A percentile compares a stretch with the other conserved stretches of the same genome.
Evolutionary conservation across 2,113 vertebrate species (phyloP).

Genomic region (Spheniscus mendiculus): DNA sequence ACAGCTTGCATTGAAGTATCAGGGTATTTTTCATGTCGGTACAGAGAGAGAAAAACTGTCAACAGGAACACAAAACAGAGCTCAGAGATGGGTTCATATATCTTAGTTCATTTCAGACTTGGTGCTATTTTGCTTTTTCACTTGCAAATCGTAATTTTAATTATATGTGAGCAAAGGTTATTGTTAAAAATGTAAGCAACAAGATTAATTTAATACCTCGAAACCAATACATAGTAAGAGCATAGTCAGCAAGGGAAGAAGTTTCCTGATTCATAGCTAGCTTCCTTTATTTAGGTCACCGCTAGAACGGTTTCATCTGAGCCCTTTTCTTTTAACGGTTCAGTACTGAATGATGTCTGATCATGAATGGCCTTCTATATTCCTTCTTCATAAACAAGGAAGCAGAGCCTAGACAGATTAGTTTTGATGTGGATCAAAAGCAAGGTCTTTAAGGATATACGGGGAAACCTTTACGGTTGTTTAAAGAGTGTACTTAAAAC

Average conservation of each 20-base stretch:
- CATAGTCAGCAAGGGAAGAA: neutral
- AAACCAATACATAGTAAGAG: neutral
- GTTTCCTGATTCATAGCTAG: neutral
- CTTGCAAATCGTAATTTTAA: conserved; percentile 1
- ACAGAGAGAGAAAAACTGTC: conserved; percentile 29
- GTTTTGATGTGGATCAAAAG: conserved; percentile 17
- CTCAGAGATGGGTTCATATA: neutral
- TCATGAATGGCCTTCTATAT: conserved; percentile 29
- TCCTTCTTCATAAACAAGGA: neutral
- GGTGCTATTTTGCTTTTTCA: conserved; percentile 22
- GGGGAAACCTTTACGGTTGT: neutral
- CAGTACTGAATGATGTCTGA: conserved; percentile 5
- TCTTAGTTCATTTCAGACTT: conserved; percentile 38
- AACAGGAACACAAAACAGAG: conserved; percentile 16
- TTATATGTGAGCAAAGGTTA: neutral
- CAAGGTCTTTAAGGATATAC: conserved; percentile 3
- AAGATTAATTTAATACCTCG: neutral
- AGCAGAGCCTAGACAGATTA: neutral
- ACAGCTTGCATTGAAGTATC: neutral
- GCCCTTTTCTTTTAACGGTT: neutral
- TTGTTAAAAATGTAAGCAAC: neutral
- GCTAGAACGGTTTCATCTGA: conserved; percentile 8
- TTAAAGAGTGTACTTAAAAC: conserved; percentile 22
- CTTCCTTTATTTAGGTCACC: conserved; percentile 49
- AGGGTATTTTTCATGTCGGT: conserved; percentile 22